These are phyloP conservation scores for Drosophila tristis DNA, from an alignment of 1,140 invertebrate species.

Conservation along the genomic window DNA sequence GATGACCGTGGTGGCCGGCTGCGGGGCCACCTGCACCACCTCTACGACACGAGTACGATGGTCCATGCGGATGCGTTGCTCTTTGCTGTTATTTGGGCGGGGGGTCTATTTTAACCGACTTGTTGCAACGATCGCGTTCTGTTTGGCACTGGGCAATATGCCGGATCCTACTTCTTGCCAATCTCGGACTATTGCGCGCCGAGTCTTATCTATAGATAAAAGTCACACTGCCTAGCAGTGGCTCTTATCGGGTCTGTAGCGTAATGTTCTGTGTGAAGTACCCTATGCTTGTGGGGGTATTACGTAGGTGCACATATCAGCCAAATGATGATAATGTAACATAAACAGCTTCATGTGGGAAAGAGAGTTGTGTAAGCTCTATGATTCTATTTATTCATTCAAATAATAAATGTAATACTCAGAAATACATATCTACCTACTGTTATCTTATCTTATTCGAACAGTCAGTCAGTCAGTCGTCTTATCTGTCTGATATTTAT, in stretches of 20 bases:
- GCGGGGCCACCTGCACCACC: slow-evolving; percentile 61
- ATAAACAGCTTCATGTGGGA: too few species aligned
- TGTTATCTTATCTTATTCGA: slow-evolving; percentile 1
- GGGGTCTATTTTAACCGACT: slow-evolving; percentile 6
- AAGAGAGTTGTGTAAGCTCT: too few species aligned
- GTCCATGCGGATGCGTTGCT: slow-evolving; percentile 39
- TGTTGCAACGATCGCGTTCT: slow-evolving; percentile 34
- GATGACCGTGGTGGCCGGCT: slow-evolving; percentile 61
- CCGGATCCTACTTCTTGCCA: slow-evolving; percentile 22
- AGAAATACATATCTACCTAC: too few species aligned
- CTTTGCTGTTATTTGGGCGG: background rate
- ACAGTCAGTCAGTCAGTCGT: too few species aligned
- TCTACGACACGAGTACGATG: slow-evolving; percentile 63
- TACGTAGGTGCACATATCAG: background rate
- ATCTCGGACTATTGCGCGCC: slow-evolving; percentile 36
- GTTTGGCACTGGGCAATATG: slow-evolving; percentile 18
- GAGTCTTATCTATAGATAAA: slow-evolving; percentile 45
- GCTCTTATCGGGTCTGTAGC: slow-evolving; percentile 20
- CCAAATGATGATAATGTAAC: too few species aligned
- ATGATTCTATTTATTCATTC: too few species aligned
- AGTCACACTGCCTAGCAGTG: background rate
- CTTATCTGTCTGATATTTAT: background rate
- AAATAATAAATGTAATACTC: background rate
- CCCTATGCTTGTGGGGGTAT: slow-evolving; percentile 4
- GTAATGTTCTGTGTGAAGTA: slow-evolving; percentile 23